These are phyloP conservation scores for Rosalia funebris DNA, from an alignment of 2,888 invertebrate species.

Conservation along the genomic window DNA sequence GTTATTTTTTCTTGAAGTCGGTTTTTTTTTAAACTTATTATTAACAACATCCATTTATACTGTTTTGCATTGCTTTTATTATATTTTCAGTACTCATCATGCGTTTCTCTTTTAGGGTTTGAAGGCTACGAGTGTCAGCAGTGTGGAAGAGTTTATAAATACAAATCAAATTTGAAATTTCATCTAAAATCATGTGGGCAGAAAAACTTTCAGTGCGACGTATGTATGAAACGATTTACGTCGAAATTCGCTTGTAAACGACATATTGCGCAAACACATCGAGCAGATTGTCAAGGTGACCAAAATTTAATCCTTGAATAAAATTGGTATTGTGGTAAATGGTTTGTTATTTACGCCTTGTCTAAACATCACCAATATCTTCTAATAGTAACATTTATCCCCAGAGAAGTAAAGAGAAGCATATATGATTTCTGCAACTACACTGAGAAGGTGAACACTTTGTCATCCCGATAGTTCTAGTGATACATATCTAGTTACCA, in stretches of 20 bases:
- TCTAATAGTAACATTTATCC: background rate
- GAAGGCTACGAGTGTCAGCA: conserved; percentile 7
- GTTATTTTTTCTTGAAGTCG: too few relatives aligned
- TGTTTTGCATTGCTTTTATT: too few relatives aligned
- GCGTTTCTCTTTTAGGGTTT: background rate
- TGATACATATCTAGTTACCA: too few relatives aligned
- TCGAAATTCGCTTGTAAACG: conserved; percentile 43
- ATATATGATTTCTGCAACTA: too few relatives aligned
- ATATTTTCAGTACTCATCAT: too few relatives aligned
- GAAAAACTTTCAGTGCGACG: conserved; percentile 38
- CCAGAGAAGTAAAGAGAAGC: background rate
- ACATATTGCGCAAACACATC: conserved; percentile 18
- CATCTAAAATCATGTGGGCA: conserved; percentile 45
- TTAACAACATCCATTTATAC: too few relatives aligned
- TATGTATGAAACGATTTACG: conserved; percentile 38
- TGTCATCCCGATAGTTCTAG: too few relatives aligned
- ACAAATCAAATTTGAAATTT: conserved; percentile 44
- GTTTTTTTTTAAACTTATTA: too few relatives aligned
- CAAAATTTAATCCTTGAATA: background rate
- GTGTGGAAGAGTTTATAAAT: conserved; percentile 43
- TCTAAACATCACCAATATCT: background rate
- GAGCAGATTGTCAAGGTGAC: background rate
- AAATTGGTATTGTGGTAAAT: background rate
- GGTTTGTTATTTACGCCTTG: background rate
- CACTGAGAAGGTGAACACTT: background rate